Base-by-base conservation (phyloP, 2,888 invertebrate species). In the Gymnoscelis rufifasciata region DNA sequence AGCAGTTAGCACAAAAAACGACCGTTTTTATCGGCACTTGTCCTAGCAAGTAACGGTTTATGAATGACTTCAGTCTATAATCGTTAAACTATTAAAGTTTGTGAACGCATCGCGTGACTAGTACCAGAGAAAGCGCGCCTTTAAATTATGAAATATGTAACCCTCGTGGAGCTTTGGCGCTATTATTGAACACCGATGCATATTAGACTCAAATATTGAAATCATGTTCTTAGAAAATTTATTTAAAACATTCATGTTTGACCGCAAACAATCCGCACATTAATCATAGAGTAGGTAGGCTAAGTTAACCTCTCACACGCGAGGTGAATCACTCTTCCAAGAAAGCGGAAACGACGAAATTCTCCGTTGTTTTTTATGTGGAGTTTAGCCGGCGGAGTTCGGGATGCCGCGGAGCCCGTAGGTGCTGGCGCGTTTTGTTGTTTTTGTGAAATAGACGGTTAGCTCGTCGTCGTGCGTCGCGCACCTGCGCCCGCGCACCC, bases 271-370 rank as follows among this genome's bases (percentile, higher is more conserved):
- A 78, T 73, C 73, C 66, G 54, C 60, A 66, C 66, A 74, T 79
- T 83, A 83, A 81, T 84, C 82, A 80, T 83, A 78, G 74, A 66
- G 64, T 44, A 19, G 19, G 19, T 19, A 19, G 5, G 19, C 5
- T 19, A 19, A 19, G 19, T 5, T 19, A 44, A 37, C 46, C 36
- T 31, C 46, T 39, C 72, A 71, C 78, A 80, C 78, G 81, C 78
- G 75, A 80, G 67, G 74, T 86, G 84, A 86, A 77, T 86, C 86
- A 84, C 77, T 58, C 74, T 83, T 82, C 82, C 77, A 72, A 79
- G 84, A 83, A 83, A 83, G 78, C 86, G 86, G 84, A 86, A 84
- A 83, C 83, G 72, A 74, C 80, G 68, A 70, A 83, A 84, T 83
- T 82, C 82, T 80, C 73, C 68, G 68, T 72, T 74, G 65, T 63